Base-by-base conservation (phyloP, 2,888 invertebrate species). In the Entomobrya proxima region DNA sequence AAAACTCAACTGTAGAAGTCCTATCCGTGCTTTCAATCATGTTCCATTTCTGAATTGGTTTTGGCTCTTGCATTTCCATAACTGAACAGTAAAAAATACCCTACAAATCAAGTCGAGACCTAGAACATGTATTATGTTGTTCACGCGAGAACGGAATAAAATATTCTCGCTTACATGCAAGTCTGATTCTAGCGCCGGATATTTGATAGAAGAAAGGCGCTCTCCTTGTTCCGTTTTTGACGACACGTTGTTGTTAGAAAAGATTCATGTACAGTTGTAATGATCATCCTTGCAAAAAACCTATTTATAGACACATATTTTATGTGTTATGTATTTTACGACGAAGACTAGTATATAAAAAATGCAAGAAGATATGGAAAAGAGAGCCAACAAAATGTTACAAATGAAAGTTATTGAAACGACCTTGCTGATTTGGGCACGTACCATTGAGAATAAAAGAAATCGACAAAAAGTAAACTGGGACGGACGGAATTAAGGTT, bases 81-180 rank as follows among this genome's bases (percentile, higher is more conserved):
- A n/a, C 47, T 47, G 47, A 2, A 18, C 30, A 32, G 35, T 30
- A 58, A 40, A 67, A 40, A 67, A 37, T 27, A 30, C 18, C 2
- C 24, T 50, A 21, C 47, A 81, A 81, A 74, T 74, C 74, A 82
- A 82, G 74, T 82, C 44, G 64, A 82, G 81, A 74, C 74, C 74
- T 69, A n/a, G n/a, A n/a, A n/a, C n/a, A n/a, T 21, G 24, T 15
- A 55, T 40, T 27, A 50, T 15, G 18, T 27, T 27, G 61, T 55
- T 61, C 74, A 47, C 58, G 74, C 74, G 74, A 74, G 81, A 18
- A 61, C 32, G 27, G 81, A 74, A 82, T 74, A 82, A 82, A 74
- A 80, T 72, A 69, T 69, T 55, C 67, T 37, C n/a, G 40, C 32
- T 77, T 27, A 15, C 9, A 50, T 32, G 47, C 24, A 18, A 37